Evolutionary conservation across 92 coral and sea anemone genomes (phyloP).

Genomic region (Montipora capitata): DNA sequence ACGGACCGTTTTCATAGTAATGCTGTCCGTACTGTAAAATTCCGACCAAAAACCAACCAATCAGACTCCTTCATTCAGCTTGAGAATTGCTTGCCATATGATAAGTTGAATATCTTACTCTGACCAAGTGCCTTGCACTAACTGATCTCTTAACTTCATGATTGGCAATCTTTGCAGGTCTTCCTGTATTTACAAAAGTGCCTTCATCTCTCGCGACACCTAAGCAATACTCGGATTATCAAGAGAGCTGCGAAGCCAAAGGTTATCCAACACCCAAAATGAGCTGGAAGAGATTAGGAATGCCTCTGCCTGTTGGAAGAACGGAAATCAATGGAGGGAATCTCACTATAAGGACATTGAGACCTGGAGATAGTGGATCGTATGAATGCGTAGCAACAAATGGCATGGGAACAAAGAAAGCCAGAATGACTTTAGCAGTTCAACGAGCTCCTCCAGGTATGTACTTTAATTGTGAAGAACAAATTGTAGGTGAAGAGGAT

Average conservation of each 20-base stretch:
- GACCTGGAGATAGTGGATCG: neutral
- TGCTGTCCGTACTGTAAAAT: too few relatives aligned
- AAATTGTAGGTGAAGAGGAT: neutral
- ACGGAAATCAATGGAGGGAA: neutral
- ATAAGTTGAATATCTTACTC: too few relatives aligned
- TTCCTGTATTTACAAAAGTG: constrained; percentile 10
- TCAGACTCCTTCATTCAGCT: too few relatives aligned
- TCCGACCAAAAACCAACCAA: too few relatives aligned
- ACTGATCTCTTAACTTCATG: too few relatives aligned
- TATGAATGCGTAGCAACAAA: neutral
- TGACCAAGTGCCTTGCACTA: too few relatives aligned
- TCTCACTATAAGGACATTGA: neutral
- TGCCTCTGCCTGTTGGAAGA: neutral
- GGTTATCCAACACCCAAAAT: constrained; percentile 10
- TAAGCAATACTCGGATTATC: neutral
- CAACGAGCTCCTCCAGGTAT: neutral
- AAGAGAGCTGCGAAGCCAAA: constrained; percentile 4
- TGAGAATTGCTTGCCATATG: too few relatives aligned
- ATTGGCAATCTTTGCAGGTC: neutral
- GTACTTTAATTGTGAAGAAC: neutral
- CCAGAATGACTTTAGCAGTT: neutral
- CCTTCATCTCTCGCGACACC: constrained; percentile 10
- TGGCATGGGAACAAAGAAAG: neutral
- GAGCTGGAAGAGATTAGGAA: neutral
- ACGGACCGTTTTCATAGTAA: too few relatives aligned